phyloP scores from a whole-genome alignment of 2,797 vertebrate species.

The Distichodus sexfasciatus region DNA sequence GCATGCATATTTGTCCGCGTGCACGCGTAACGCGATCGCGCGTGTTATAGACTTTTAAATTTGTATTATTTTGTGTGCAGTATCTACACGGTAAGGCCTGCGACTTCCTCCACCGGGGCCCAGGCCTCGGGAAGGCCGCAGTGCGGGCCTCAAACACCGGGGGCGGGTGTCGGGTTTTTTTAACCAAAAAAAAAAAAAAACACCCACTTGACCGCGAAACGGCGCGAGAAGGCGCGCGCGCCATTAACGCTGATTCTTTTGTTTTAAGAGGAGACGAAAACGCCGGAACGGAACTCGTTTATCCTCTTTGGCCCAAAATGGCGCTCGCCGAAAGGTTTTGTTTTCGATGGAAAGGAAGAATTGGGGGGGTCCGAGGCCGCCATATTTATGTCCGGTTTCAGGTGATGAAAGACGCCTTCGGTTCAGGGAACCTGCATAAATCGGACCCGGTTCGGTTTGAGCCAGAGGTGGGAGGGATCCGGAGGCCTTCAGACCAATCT shows the following conservation, averaged over 20 bases:
- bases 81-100: too few relatives aligned
- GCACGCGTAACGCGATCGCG: background rate
- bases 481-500: too few relatives aligned
- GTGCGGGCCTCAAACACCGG: conserved; percentile 63
- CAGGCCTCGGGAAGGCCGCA: conserved; percentile 79
- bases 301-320: conserved; percentile 30
- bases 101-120: conserved; percentile 48
- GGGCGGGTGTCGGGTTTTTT: conserved; percentile 36
- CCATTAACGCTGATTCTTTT: too few relatives aligned
- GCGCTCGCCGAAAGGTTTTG: conserved; percentile 37
- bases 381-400: conserved; percentile 24
- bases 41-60: too few relatives aligned
- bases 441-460: too few relatives aligned
- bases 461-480: too few relatives aligned
- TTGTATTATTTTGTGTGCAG: too few relatives aligned
- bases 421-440: too few relatives aligned
- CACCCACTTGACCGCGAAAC: background rate
- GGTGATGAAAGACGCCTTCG: too few relatives aligned
- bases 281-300: background rate
- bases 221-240: background rate
- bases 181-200: background rate
- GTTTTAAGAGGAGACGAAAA: too few relatives aligned
- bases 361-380: conserved; percentile 11
- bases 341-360: background rate
- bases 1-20: too few relatives aligned